Evolutionary conservation across 2,888 invertebrate species (phyloP).

Genomic region (Agrilus mali): DNA sequence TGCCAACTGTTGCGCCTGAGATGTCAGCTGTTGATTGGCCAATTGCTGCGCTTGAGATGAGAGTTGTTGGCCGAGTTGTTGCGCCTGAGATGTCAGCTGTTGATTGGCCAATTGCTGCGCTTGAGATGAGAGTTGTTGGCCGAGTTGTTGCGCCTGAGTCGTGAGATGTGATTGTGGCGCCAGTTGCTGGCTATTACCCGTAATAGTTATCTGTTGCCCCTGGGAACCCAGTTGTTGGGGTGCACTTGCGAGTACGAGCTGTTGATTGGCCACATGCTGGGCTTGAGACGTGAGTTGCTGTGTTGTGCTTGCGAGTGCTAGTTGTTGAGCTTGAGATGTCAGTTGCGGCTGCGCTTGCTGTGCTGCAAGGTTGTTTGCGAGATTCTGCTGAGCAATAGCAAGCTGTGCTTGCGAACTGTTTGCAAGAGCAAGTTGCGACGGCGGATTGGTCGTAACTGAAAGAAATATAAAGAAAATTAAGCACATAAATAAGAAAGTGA

Average conservation of each 20-base stretch:
- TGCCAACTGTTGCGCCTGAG: constrained; percentile 22
- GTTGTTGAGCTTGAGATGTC: constrained; percentile 28
- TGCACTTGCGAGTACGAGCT: constrained; percentile 19
- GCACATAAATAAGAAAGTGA: neutral
- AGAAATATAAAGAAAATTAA: constrained; percentile 6
- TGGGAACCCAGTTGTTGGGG: constrained; percentile 26
- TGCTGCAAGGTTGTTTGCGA: constrained; percentile 28
- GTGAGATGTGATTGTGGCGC: constrained; percentile 17
- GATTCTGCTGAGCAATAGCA: constrained; percentile 31
- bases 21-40: constrained; percentile 20
- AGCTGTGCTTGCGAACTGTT: constrained; percentile 31
- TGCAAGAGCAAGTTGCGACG: constrained; percentile 29
- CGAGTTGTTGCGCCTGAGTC: constrained; percentile 16
- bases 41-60: constrained; percentile 19
- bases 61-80: constrained; percentile 20
- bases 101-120: constrained; percentile 21
- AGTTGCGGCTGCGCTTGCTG: constrained; percentile 24
- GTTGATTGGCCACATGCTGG: constrained; percentile 22
- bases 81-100: constrained; percentile 18
- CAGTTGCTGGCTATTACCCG: constrained; percentile 22
- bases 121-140: constrained; percentile 20
- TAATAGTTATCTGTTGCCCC: constrained; percentile 24
- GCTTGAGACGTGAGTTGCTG: constrained; percentile 24
- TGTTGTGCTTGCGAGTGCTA: constrained; percentile 27
- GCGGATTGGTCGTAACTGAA: constrained; percentile 31